A percentile compares a stretch with the other conserved stretches of the same genome.
Evolutionary conservation across 2,113 vertebrate species (phyloP).

Genomic region (Ariopsis seemanni): DNA sequence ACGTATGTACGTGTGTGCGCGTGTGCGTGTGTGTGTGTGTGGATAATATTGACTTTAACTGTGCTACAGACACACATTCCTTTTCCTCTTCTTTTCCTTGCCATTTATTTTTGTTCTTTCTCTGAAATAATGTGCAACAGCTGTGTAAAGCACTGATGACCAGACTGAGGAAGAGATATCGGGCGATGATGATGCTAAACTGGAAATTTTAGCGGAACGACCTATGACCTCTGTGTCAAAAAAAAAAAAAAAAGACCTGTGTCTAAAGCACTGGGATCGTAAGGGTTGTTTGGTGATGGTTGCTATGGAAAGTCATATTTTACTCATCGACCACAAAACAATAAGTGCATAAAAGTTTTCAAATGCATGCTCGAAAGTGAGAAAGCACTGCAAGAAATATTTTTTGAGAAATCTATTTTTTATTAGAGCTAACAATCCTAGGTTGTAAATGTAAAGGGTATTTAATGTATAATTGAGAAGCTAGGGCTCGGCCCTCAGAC

Average conservation of each 20-base stretch:
- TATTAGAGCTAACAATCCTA: conserved; percentile 96
- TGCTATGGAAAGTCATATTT: conserved; percentile 47
- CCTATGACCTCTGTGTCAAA: conserved; percentile 58
- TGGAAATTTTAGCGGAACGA: conserved; percentile 74
- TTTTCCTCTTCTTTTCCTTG: not conserved
- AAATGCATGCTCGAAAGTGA: conserved; percentile 87
- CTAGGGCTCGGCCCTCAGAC: conserved; percentile 77
- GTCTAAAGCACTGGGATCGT: conserved; percentile 30
- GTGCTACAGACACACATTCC: conserved; percentile 21
- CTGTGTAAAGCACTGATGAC: conserved; percentile 56
- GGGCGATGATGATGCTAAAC: conserved; percentile 68
- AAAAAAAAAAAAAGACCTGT: conserved; percentile 28
- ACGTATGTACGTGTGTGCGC: conserved; percentile 27
- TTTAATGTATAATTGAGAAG: conserved; percentile 92
- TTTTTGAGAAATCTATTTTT: conserved; percentile 98
- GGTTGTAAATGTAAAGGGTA: conserved; percentile 96
- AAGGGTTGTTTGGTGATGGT: not conserved
- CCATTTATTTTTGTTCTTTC: conserved; percentile 39
- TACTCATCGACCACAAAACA: conserved; percentile 45
- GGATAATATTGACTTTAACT: conserved; percentile 64
- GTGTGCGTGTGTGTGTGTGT: conserved; percentile 60
- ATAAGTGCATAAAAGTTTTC: conserved; percentile 61
- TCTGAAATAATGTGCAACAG: conserved; percentile 65
- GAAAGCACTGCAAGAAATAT: conserved; percentile 94
- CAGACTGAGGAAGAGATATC: conserved; percentile 47